phyloP scores from a whole-genome alignment of 2,888 invertebrate species.

The Brenthis hecate region DNA sequence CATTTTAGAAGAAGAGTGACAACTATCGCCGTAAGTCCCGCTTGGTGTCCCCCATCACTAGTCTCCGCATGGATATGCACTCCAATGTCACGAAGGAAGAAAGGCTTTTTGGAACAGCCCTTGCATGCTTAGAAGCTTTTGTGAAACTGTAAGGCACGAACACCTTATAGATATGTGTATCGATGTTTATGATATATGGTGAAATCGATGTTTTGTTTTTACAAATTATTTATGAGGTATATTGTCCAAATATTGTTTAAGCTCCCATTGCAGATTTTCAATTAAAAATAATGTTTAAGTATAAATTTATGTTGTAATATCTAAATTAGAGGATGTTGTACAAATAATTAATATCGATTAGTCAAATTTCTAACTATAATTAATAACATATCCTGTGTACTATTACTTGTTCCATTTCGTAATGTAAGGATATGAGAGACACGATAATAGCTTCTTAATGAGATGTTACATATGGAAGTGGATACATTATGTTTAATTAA shows the following conservation, averaged over 20 bases:
- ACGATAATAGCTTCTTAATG: constrained; percentile 21
- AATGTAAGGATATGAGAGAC: constrained; percentile 22
- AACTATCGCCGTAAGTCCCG: constrained; percentile 71
- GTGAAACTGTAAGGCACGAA: constrained; percentile 73
- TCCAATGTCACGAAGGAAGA: constrained; percentile 59
- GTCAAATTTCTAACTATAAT: constrained; percentile 17
- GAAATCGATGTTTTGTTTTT: constrained; percentile 22
- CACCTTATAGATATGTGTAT: constrained; percentile 67
- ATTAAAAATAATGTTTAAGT: neutral
- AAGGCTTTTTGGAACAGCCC: constrained; percentile 74
- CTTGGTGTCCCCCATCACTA: constrained; percentile 75
- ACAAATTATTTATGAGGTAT: constrained; percentile 13
- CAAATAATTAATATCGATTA: constrained; percentile 21
- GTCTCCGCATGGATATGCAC: constrained; percentile 76
- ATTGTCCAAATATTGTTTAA: neutral
- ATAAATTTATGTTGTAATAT: constrained; percentile 1
- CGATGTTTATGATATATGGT: constrained; percentile 48
- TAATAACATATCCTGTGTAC: constrained; percentile 24
- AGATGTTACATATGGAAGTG: constrained; percentile 15
- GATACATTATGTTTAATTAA: constrained; percentile 16
- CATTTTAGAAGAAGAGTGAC: constrained; percentile 70
- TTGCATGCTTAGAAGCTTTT: constrained; percentile 80
- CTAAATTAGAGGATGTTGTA: neutral
- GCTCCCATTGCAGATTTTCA: neutral
- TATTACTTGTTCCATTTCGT: neutral